Evolutionary conservation across 2,888 invertebrate species (phyloP).

Genomic region (Cerastoderma edule): DNA sequence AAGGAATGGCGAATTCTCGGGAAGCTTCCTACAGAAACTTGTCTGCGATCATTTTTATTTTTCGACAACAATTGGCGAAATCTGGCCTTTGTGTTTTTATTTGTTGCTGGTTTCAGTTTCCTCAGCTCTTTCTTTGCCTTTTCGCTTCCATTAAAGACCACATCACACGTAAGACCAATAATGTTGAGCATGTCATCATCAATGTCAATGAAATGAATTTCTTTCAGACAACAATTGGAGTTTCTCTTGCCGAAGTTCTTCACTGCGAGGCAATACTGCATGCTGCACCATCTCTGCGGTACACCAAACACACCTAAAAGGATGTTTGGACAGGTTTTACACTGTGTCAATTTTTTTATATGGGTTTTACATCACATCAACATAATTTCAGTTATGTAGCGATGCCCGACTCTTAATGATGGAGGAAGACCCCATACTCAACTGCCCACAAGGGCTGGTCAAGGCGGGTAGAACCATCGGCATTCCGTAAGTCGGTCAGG

Average conservation of each 20-base stretch:
- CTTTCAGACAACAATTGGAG: not conserved
- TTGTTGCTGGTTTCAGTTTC: not conserved
- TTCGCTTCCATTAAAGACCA: not conserved
- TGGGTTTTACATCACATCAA: no score
- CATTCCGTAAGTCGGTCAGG: no score
- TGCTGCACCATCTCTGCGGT: slow-evolving; percentile 16
- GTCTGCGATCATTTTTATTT: slow-evolving; percentile 7
- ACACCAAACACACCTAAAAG: slow-evolving; percentile 23
- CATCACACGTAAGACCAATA: slow-evolving; percentile 15
- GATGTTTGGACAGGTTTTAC: no score
- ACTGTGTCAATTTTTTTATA: no score
- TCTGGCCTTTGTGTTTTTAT: no score
- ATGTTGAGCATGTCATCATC: slow-evolving; percentile 20
- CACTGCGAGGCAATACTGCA: slow-evolving; percentile 19
- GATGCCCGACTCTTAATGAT: no score
- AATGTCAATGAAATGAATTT: slow-evolving; percentile 24
- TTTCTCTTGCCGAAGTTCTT: not conserved
- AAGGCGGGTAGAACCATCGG: no score
- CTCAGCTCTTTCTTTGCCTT: not conserved
- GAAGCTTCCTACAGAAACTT: no score
- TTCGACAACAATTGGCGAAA: not conserved
- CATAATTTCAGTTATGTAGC: no score
- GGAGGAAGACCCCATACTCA: no score
- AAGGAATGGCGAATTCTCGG: not conserved
- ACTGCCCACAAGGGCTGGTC: no score